Evolutionary conservation across 2,888 invertebrate genomes (phyloP), one percentile per base, ranked within the genome.

Genomic region (Erebia palarica): DNA sequence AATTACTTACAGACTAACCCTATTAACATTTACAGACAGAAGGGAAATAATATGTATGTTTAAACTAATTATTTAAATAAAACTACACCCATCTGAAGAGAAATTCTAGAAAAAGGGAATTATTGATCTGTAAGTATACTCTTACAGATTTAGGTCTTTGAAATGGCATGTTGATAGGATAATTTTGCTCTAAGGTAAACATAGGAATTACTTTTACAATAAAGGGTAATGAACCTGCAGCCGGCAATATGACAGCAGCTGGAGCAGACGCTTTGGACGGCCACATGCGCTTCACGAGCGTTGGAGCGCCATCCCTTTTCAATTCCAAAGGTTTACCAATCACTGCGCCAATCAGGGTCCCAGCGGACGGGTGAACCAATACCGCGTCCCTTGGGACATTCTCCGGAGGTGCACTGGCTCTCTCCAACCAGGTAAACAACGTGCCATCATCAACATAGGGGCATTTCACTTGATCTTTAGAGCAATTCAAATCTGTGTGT

Each of bases 401-500:
- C 1, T 91, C 90, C 1, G 89, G 87, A 8, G 84, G 83, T 1
- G 81, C 77, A 1, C 85, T 86, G 1, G 86, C 83, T 51, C 91
- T 83, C 74, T 91, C 89, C 65, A 93, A 74, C 92, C 92, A 92
- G 18, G 90, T 86, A 75, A 80, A 84, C 4, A 93, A 74, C 70
- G 77, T 85, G 0, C 83, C 81, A 67, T 84, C 78, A 69, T 86
- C 84, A n/a, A 92, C 83, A 75, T 84, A 93, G 0, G 92, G 92
- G 71, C 92, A 93, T 82, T 88, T 92, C 14, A 90, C 78, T 78
- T 91, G 91, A 79, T 93, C 87, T 76, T 86, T 88, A 2, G 61
- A 80, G 83, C 96, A 96, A 80, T 93, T 90, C 51, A 84, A 81
- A 72, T 90, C 91, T 59, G 85, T 74, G 75, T 96, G 96, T 74